phyloP scores from a whole-genome alignment of 53 echinoderm and acorn worm genomes.

The Paracentrotus lividus region DNA sequence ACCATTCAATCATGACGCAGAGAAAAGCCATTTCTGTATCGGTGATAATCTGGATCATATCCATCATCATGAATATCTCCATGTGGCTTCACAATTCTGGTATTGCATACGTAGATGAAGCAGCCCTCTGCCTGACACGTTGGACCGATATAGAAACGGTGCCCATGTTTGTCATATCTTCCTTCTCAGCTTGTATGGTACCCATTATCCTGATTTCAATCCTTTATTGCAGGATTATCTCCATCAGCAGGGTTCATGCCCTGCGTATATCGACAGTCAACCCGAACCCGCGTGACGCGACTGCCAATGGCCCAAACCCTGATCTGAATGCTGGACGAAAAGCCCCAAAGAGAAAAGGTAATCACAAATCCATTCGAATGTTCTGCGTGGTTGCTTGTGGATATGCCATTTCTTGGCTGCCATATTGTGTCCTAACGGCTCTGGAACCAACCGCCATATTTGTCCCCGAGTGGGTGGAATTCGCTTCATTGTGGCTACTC shows the following conservation, averaged over 20 bases:
- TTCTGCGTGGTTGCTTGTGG: constrained; percentile 29
- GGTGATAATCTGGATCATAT: neutral
- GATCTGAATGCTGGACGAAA: neutral
- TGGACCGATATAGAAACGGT: neutral
- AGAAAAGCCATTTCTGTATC: neutral
- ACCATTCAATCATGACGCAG: neutral
- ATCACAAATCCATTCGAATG: neutral
- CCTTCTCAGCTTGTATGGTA: neutral
- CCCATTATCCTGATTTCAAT: neutral
- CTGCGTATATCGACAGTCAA: neutral
- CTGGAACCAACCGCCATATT: neutral
- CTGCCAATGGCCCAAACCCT: neutral
- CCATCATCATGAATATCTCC: neutral
- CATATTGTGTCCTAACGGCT: constrained; percentile 18
- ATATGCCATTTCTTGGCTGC: constrained; percentile 6
- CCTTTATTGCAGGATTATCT: constrained; percentile 11
- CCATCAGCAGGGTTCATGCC: neutral
- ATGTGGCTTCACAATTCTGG: neutral
- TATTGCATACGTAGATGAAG: neutral
- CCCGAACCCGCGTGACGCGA: neutral
- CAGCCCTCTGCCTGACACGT: neutral
- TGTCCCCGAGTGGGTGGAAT: neutral
- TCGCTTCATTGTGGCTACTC: neutral
- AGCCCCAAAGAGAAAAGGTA: neutral
- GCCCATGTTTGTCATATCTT: neutral